phyloP scores from a whole-genome alignment of 2,113 vertebrate genomes.

The Saiga tatarica region DNA sequence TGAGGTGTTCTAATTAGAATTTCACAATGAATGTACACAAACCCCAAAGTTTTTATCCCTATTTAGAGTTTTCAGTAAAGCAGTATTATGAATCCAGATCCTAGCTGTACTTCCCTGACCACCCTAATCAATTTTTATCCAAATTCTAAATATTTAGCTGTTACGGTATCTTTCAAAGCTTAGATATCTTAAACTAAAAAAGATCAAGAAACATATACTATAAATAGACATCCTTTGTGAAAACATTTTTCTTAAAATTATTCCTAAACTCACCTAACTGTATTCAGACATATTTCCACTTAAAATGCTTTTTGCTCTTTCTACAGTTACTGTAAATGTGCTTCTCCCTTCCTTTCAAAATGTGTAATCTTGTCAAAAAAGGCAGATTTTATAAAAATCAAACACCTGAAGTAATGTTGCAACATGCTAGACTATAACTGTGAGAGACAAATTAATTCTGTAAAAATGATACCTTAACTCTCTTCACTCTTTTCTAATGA shows the following conservation, averaged over 20 bases:
- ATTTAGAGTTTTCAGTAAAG: not conserved
- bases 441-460: slow-evolving; percentile 33
- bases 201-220: slow-evolving; percentile 23
- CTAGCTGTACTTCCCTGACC: not conserved
- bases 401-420: slow-evolving; percentile 46
- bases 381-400: slow-evolving; percentile 49
- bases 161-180: slow-evolving; percentile 38
- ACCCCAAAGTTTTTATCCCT: not conserved
- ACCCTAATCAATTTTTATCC: not conserved
- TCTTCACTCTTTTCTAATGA: slow-evolving; percentile 39
- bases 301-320: slow-evolving; percentile 36
- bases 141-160: slow-evolving; percentile 36
- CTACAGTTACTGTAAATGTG: slow-evolving; percentile 46
- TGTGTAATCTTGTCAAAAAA: slow-evolving; percentile 49
- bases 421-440: not conserved
- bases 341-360: slow-evolving; percentile 46
- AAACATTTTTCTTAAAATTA: slow-evolving; percentile 36
- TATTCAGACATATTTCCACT: slow-evolving; percentile 32
- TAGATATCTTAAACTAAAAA: slow-evolving; percentile 41
- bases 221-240: slow-evolving; percentile 41
- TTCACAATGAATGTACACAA: not conserved
- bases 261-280: not conserved
- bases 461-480: slow-evolving; percentile 38
- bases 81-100: not conserved
- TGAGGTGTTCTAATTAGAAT: not conserved